Base-by-base conservation (phyloP, 2,113 vertebrate species). In the Sceloporus undulatus region DNA sequence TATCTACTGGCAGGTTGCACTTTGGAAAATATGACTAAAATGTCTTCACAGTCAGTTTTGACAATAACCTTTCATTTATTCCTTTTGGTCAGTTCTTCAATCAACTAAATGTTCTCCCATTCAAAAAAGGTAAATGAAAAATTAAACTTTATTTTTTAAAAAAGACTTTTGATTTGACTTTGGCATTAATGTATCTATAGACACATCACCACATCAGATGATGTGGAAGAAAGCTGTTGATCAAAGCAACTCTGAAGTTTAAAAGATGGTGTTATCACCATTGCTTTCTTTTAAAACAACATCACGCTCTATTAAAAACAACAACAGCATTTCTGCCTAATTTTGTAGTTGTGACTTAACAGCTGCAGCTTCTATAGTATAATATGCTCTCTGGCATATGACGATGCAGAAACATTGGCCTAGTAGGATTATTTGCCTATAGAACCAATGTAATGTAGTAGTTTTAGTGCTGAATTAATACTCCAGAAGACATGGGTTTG, bases 21-120 rank as follows among this genome's bases (percentile, higher is more conserved):
- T 88, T 83, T 81, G 59, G 59, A 59, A 87, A 38, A 70, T 90
- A 91, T 40, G 14, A 18, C 88, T 78, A 65, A 65, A 86, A 56
- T 85, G 27, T 0, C 42, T 29, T 90, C 77, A 82, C 13, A 56
- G 62, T n/a, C 86, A 70, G 76, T 2, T 29, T 0, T 3, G 40
- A 75, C 70, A 1, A 76, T 82, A 73, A 59, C 48, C 8, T 52
- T n/a, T 75, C 66, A 59, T 80, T 73, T 80, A 21, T 79, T 42
- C 54, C 65, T 56, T 9, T 70, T 29, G 29, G 21, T 65, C 54
- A 59, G 56, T 42, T 59, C 66, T 86, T 73, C 19, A 14, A 27
- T 56, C 34, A 71, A 2, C 40, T 23, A 65, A 42, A 81, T 9
- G 16, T 21, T 52, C 29, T 54, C 10, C 18, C 74, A 62, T n/a